phyloP scores from a whole-genome alignment of 1,140 invertebrate species.

The Heterodera carotae region DNA sequence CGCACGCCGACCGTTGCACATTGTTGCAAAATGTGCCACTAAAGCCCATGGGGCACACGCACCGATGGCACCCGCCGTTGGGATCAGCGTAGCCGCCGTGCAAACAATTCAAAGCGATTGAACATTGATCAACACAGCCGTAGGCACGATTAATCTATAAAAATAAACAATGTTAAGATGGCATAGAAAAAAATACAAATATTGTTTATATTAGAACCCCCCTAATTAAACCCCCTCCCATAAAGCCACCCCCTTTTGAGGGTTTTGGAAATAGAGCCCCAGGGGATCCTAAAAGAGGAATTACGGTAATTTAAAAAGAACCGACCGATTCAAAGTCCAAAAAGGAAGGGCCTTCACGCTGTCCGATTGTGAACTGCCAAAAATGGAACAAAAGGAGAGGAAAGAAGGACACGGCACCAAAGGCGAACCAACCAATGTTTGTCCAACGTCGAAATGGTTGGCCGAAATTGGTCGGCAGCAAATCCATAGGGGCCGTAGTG shows the following conservation, averaged over 20 bases:
- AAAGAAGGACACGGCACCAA: neutral
- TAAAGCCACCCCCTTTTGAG: no score
- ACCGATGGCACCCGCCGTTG: constrained; percentile 57
- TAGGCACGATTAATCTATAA: constrained; percentile 63
- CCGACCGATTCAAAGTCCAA: constrained; percentile 60
- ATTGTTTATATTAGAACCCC: no score
- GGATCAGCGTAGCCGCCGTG: constrained; percentile 60
- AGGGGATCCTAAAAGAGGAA: neutral
- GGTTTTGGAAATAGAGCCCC: no score
- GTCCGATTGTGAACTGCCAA: constrained; percentile 51
- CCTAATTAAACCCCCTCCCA: no score
- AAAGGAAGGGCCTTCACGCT: constrained; percentile 60
- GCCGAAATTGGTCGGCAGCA: constrained; percentile 57
- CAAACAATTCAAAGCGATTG: constrained; percentile 42
- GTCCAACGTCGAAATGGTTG: constrained; percentile 62
- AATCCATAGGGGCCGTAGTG: constrained; percentile 63
- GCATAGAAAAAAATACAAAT: no score
- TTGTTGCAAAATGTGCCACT: constrained; percentile 48
- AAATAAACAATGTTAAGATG: neutral
- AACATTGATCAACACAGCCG: constrained; percentile 52
- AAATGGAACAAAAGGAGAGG: neutral
- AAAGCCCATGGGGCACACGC: constrained; percentile 57
- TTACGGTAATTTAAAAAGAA: no score
- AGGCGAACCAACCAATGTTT: neutral
- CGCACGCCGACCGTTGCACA: constrained; percentile 52